phyloP scores from a whole-genome alignment of 2,888 invertebrate genomes.

The Thymelicus lineola region DNA sequence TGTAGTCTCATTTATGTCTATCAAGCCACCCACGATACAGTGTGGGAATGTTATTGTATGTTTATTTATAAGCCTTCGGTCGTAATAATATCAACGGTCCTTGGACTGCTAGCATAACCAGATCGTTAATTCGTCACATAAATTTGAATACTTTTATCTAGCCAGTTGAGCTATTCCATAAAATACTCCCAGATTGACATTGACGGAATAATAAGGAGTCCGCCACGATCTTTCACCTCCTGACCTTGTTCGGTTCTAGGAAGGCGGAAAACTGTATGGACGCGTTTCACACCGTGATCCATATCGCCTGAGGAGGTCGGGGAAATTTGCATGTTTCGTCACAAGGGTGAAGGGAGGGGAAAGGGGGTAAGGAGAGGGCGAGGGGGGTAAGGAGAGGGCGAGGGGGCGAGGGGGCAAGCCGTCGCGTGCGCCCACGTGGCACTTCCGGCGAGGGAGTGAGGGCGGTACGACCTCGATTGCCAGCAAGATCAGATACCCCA shows the following conservation, averaged over 20 bases:
- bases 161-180: conserved; percentile 2
- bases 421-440: conserved; percentile 73
- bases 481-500: conserved; percentile 68
- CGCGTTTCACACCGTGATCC: conserved; percentile 62
- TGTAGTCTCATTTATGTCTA: no score
- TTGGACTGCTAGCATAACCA: no score
- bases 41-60: no score
- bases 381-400: conserved; percentile 33
- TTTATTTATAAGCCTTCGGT: no score
- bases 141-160: neutral
- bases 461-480: conserved; percentile 68
- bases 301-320: conserved; percentile 62
- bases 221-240: conserved; percentile 44
- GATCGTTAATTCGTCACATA: no score
- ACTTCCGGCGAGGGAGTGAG: conserved; percentile 64
- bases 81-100: no score
- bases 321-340: conserved; percentile 77
- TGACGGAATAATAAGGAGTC: conserved; percentile 30
- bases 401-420: conserved; percentile 38
- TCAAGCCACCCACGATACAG: no score
- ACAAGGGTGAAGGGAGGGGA: conserved; percentile 51
- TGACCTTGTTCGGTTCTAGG: conserved; percentile 60
- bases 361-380: conserved; percentile 12
- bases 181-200: conserved; percentile 24
- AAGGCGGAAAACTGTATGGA: conserved; percentile 57